phyloP scores from a whole-genome alignment of 2,797 vertebrate genomes.

The Coranthus polyacanthus region DNA sequence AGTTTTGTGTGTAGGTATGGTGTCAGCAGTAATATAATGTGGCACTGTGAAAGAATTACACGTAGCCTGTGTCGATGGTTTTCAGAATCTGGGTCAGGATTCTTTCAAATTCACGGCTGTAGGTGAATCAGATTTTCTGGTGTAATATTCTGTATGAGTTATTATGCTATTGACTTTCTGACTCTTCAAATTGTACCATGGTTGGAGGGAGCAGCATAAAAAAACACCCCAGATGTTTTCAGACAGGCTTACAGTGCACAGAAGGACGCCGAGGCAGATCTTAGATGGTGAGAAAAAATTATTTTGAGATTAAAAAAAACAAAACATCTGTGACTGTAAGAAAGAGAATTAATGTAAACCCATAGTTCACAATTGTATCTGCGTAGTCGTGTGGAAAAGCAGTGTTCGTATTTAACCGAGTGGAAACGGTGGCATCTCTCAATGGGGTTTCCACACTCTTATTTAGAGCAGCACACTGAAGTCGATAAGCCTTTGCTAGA shows the following conservation, averaged over 20 bases:
- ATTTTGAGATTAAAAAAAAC: constrained; percentile 11
- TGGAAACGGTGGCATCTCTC: constrained; percentile 50
- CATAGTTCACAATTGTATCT: constrained; percentile 24
- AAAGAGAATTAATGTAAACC: constrained; percentile 42
- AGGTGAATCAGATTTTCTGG: constrained; percentile 18
- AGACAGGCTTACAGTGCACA: neutral
- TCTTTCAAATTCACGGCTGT: constrained; percentile 35
- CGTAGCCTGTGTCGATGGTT: constrained; percentile 25
- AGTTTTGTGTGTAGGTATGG: neutral
- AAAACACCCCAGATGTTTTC: constrained; percentile 12
- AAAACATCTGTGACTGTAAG: constrained; percentile 27
- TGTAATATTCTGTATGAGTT: constrained; percentile 35
- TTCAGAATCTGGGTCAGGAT: constrained; percentile 51
- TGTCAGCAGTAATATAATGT: constrained; percentile 37
- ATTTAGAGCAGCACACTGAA: constrained; percentile 57
- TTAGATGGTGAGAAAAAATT: neutral
- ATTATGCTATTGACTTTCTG: constrained; percentile 20
- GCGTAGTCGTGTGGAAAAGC: constrained; percentile 42
- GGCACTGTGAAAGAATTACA: constrained; percentile 25
- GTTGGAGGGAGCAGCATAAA: constrained; percentile 1
- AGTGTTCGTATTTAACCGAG: constrained; percentile 52
- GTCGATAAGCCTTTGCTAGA: constrained; percentile 64
- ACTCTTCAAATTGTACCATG: constrained; percentile 5
- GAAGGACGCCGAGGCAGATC: constrained; percentile 4
- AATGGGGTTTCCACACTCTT: constrained; percentile 43